Evolutionary conservation across 2,888 invertebrate genomes (phyloP).

Genomic region (Lycocerus yunnanus): DNA sequence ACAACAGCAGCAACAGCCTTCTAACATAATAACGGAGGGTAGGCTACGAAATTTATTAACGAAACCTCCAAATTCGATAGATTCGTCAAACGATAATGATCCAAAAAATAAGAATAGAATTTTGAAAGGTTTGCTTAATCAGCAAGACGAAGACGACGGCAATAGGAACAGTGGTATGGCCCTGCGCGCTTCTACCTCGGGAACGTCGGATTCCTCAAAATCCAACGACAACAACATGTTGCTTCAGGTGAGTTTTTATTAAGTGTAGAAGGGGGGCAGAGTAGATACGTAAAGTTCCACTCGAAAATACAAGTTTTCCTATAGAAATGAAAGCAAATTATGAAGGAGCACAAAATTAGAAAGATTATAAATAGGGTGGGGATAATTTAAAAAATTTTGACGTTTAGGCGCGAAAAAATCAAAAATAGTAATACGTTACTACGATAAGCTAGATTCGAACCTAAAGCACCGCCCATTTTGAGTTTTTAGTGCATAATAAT

Average conservation of each 20-base stretch:
- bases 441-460: no score
- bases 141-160: constrained; percentile 66
- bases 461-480: no score
- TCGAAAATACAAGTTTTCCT: no score
- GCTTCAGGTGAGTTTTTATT: constrained; percentile 68
- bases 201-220: constrained; percentile 51
- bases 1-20: constrained; percentile 24
- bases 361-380: no score
- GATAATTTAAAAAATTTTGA: no score
- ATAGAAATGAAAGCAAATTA: no score
- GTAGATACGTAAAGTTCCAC: no score
- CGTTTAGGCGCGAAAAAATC: no score
- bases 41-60: constrained; percentile 66
- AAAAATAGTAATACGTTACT: no score
- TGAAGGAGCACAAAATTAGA: no score
- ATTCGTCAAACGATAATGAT: constrained; percentile 47
- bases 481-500: no score
- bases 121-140: constrained; percentile 67
- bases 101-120: constrained; percentile 59
- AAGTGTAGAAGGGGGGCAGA: no score
- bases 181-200: constrained; percentile 54
- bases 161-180: constrained; percentile 52
- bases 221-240: constrained; percentile 64
- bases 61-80: constrained; percentile 52
- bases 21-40: constrained; percentile 57